Conservation (phyloP, 1,140 invertebrate species). For the Harlomillsia oculata region DNA sequence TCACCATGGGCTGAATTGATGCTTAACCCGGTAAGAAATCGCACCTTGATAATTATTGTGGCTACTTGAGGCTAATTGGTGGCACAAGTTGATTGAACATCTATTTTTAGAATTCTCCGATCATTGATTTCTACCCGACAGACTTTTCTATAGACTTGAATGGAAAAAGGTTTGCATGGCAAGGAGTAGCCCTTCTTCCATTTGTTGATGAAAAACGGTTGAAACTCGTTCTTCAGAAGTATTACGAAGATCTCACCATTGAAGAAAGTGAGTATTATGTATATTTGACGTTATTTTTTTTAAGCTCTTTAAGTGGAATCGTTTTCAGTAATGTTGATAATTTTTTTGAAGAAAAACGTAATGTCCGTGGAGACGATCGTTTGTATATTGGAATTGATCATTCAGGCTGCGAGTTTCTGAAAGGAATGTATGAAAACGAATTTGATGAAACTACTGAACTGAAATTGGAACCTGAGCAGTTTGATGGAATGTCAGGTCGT, state of each 20-base stretch:
- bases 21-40: constrained; percentile 77
- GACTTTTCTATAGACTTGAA: constrained; percentile 99
- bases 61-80: background rate
- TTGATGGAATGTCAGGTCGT: constrained; percentile 63
- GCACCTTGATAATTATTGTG: too few relatives aligned
- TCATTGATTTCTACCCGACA: constrained; percentile 98
- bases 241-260: constrained; percentile 65
- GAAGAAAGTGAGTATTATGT: constrained; percentile 55
- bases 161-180: constrained; percentile 99
- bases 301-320: background rate
- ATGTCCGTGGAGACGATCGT: constrained; percentile 62
- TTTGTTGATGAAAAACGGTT: constrained; percentile 94
- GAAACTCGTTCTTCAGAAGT: constrained; percentile 71
- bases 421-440: constrained; percentile 55
- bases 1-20: constrained; percentile 88
- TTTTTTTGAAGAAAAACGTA: constrained; percentile 44
- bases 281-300: background rate
- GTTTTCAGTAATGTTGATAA: background rate
- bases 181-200: constrained; percentile 93
- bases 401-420: constrained; percentile 56
- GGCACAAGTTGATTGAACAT: background rate
- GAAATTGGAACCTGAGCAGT: constrained; percentile 42
- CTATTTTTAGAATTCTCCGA: constrained; percentile 54
- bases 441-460: constrained; percentile 44
- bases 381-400: constrained; percentile 66